Base-by-base conservation (phyloP, 2,797 vertebrate genomes). In the Scolopax bukidnonensis region DNA sequence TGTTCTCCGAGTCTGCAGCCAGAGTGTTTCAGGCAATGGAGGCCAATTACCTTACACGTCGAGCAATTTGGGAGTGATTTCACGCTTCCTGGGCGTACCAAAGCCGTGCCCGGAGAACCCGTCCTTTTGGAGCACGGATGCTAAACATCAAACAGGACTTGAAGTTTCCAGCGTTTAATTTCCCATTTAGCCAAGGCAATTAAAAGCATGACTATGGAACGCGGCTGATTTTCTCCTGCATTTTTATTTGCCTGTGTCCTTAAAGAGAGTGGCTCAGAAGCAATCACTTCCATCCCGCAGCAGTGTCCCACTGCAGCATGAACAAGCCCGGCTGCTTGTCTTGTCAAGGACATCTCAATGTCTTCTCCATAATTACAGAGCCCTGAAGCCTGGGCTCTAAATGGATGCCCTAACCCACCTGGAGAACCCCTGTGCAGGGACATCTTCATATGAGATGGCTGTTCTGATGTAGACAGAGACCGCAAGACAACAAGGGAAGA, bases 111-210 rank as follows among this genome's bases (percentile, higher is more conserved):
- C 0, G 0, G 64, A 81, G 83, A 95, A 16, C 45, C n/a, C 1
- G 0, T 57, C 83, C 83, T 96, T 80, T 60, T 23, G 53, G 83
- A 92, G 48, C 83, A 68, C 2, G 30, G 60, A 82, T 77, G 60
- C 90, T 95, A 89, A 95, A 92, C 90, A 95, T 96, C 90, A 93
- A 95, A 95, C 70, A 90, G 63, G 83, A 87, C 91, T 90, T 90
- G 74, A 96, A 94, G 85, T 90, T 93, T 95, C 60, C 51, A 64
- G 85, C 50, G 0, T 90, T 95, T 94, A 93, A 96, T 96, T 94
- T 95, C 80, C 70, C 81, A 75, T 90, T 95, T 96, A 97, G 90
- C 91, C 85, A 68, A 96, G 91, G 95, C 86, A 96, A 97, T 97
- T 96, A 93, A 89, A 96, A 93, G 60, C 63, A 80, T 82, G 56